Conservation (phyloP, 1,140 invertebrate species). For the Hycleus phaleratus region DNA sequence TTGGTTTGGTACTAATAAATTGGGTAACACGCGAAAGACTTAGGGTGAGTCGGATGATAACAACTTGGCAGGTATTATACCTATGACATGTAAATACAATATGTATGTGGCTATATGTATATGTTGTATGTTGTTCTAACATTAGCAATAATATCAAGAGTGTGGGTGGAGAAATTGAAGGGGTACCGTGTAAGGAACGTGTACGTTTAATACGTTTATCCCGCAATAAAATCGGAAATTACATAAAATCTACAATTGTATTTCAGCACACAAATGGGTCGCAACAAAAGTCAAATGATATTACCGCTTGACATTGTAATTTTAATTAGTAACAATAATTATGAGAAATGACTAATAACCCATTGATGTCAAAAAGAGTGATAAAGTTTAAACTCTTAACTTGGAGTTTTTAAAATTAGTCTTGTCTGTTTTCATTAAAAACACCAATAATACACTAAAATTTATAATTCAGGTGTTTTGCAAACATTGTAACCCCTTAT, state of each 20-base stretch:
- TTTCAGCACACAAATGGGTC: neutral
- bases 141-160: conserved; percentile 16
- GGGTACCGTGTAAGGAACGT: neutral
- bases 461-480: no score
- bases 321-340: no score
- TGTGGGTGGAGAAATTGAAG: conserved; percentile 6
- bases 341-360: no score
- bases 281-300: no score
- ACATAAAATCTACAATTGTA: neutral
- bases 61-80: conserved; percentile 8
- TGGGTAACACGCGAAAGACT: conserved; percentile 7
- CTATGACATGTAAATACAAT: neutral
- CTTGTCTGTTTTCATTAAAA: no score
- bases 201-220: neutral
- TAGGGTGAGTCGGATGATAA: conserved; percentile 7
- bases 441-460: no score
- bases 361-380: no score
- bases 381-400: no score
- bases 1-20: conserved; percentile 3
- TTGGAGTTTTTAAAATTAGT: no score
- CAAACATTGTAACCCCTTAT: no score
- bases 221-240: neutral
- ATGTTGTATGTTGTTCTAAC: conserved; percentile 8
- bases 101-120: neutral
- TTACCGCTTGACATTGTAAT: no score